Conservation (phyloP, 2,888 invertebrate species). For the Drosophila crucigera region DNA sequence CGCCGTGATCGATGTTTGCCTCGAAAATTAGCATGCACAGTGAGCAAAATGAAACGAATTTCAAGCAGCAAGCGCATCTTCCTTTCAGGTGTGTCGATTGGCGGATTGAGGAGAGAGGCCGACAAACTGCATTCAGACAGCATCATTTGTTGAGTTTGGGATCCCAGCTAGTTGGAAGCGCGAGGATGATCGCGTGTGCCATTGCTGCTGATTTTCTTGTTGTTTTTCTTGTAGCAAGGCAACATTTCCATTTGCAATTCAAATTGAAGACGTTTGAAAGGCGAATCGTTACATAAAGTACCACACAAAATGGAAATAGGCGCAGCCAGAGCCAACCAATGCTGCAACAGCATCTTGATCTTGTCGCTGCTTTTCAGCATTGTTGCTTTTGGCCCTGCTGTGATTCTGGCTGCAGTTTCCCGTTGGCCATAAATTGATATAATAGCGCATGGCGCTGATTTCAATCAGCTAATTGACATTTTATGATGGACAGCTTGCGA, state of each 20-base stretch:
- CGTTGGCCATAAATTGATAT: constrained; percentile 71
- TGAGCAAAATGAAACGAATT: constrained; percentile 14
- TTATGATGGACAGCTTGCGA: constrained; percentile 68
- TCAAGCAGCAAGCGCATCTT: constrained; percentile 13
- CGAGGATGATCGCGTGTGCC: constrained; percentile 56
- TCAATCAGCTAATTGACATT: constrained; percentile 77
- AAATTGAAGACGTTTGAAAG: constrained; percentile 56
- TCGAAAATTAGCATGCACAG: constrained; percentile 77
- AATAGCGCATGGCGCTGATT: constrained; percentile 66
- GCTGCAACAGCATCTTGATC: constrained; percentile 51
- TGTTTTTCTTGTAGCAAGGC: background rate
- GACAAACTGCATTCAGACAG: constrained; percentile 34
- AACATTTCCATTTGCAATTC: constrained; percentile 67
- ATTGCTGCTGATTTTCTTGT: constrained; percentile 45
- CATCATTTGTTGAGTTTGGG: constrained; percentile 46
- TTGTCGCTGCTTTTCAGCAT: constrained; percentile 58
- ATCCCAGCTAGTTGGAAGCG: constrained; percentile 7
- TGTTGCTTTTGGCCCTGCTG: constrained; percentile 10
- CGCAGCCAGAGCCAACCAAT: constrained; percentile 40
- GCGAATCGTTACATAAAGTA: constrained; percentile 74
- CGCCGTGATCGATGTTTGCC: constrained; percentile 74
- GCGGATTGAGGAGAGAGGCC: background rate
- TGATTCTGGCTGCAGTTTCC: constrained; percentile 49
- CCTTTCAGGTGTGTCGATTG: constrained; percentile 1
- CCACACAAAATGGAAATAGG: constrained; percentile 61